phyloP scores from a whole-genome alignment of 2,888 invertebrate genomes.

The Pyrrhia umbra region DNA sequence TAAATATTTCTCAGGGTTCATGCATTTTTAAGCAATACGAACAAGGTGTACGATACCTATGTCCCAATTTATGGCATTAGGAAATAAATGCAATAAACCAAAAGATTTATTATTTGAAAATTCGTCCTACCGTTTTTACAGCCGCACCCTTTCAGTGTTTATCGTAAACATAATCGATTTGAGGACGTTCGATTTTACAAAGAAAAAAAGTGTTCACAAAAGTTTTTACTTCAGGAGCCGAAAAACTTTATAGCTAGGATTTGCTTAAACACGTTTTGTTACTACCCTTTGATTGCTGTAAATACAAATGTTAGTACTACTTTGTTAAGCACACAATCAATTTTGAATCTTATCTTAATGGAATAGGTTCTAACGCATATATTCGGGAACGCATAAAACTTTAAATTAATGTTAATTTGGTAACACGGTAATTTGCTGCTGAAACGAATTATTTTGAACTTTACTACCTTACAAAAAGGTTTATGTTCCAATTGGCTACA shows the following conservation, averaged over 20 bases:
- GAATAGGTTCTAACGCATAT: slow-evolving; percentile 21
- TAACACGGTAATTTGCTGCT: not conserved
- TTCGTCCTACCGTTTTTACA: slow-evolving; percentile 85
- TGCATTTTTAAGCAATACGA: not conserved
- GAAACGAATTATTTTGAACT: slow-evolving; percentile 6
- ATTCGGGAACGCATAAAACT: not conserved
- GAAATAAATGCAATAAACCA: slow-evolving; percentile 49
- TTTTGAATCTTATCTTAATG: slow-evolving; percentile 55
- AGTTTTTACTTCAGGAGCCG: slow-evolving; percentile 69
- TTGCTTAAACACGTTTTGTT: slow-evolving; percentile 76
- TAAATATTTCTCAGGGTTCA: not conserved
- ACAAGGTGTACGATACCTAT: slow-evolving; percentile 33
- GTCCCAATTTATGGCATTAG: slow-evolving; percentile 18
- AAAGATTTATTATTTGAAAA: slow-evolving; percentile 69
- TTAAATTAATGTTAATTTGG: slow-evolving; percentile 6
- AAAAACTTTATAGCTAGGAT: slow-evolving; percentile 77
- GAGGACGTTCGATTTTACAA: slow-evolving; percentile 70
- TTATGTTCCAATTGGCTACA: not conserved
- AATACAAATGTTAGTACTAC: not conserved
- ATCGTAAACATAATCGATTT: slow-evolving; percentile 79
- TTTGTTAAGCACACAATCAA: slow-evolving; percentile 7
- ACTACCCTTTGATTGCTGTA: slow-evolving; percentile 72
- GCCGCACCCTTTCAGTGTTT: slow-evolving; percentile 71
- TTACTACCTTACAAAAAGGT: slow-evolving; percentile 34
- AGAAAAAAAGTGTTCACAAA: slow-evolving; percentile 73